phyloP scores from a whole-genome alignment of 1,140 invertebrate species.

The Stegodyphus mimosarum region DNA sequence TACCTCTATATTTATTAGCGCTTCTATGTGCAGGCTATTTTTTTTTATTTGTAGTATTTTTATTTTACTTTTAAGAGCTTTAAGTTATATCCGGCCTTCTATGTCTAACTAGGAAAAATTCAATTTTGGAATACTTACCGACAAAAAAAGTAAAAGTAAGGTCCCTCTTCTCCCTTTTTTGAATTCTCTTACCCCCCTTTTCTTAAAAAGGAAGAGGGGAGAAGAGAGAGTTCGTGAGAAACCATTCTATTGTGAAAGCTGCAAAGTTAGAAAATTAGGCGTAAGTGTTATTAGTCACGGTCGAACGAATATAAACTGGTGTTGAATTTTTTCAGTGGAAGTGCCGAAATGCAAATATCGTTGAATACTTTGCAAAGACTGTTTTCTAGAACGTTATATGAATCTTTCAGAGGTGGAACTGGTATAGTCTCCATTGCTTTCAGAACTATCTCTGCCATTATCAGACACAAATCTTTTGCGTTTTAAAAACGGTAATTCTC shows the following conservation, averaged over 20 bases:
- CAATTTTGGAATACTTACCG: constrained; percentile 22
- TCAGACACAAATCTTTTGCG: no score
- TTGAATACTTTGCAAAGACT: not conserved
- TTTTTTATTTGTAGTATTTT: constrained; percentile 10
- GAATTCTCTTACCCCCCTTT: not conserved
- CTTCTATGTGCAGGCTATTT: not conserved
- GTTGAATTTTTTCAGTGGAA: not conserved
- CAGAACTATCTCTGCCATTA: no score
- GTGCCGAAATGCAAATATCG: constrained; percentile 29
- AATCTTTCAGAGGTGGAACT: no score
- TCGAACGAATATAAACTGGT: constrained; percentile 6
- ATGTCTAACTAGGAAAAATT: constrained; percentile 31
- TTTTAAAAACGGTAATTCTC: no score
- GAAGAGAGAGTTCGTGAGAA: not conserved
- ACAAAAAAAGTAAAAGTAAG: not conserved
- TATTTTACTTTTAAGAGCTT: constrained; percentile 18
- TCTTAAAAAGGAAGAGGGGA: not conserved
- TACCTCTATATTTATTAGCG: constrained; percentile 48
- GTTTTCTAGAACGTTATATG: no score
- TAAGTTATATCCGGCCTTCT: constrained; percentile 11
- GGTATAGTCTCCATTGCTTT: no score
- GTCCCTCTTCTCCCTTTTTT: not conserved
- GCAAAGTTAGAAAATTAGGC: constrained; percentile 12
- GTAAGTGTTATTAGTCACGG: constrained; percentile 41
- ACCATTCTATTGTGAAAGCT: constrained; percentile 19